Evolutionary conservation across 2,888 invertebrate species (phyloP).

Genomic region (Sussaba pulchella): DNA sequence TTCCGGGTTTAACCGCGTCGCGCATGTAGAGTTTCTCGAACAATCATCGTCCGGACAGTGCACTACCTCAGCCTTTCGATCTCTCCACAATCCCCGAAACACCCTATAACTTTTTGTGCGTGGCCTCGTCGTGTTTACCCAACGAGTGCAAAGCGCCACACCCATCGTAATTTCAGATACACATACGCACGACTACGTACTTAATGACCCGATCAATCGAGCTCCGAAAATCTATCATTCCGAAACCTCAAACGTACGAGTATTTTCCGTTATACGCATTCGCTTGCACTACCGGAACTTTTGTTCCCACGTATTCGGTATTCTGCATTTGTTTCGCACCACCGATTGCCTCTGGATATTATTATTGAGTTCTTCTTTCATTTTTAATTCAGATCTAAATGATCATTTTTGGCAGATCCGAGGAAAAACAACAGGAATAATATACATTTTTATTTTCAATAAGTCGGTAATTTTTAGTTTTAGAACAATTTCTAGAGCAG

Average conservation of each 20-base stretch:
- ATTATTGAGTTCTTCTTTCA: too few relatives aligned
- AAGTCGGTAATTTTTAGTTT: background rate
- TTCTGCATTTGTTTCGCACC: too few relatives aligned
- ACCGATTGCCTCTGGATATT: too few relatives aligned
- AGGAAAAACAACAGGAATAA: too few relatives aligned
- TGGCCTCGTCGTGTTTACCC: constrained; percentile 53
- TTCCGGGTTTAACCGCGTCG: constrained; percentile 56
- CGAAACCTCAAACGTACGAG: background rate
- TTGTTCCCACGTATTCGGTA: too few relatives aligned
- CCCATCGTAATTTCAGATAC: constrained; percentile 4
- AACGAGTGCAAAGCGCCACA: constrained; percentile 19
- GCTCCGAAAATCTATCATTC: background rate
- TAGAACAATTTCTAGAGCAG: background rate
- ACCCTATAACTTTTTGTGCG: constrained; percentile 28
- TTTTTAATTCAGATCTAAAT: too few relatives aligned
- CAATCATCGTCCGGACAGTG: constrained; percentile 49
- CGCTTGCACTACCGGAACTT: too few relatives aligned
- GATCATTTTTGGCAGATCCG: too few relatives aligned
- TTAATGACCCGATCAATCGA: background rate
- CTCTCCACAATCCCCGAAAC: constrained; percentile 47
- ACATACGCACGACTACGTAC: background rate
- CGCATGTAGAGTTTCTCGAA: constrained; percentile 52
- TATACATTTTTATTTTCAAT: too few relatives aligned
- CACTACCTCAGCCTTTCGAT: background rate
- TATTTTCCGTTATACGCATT: background rate